Evolutionary conservation across 2,797 vertebrate species (phyloP), one percentile per base, ranked within the genome.

Genomic region (Distichodus sexfasciatus): DNA sequence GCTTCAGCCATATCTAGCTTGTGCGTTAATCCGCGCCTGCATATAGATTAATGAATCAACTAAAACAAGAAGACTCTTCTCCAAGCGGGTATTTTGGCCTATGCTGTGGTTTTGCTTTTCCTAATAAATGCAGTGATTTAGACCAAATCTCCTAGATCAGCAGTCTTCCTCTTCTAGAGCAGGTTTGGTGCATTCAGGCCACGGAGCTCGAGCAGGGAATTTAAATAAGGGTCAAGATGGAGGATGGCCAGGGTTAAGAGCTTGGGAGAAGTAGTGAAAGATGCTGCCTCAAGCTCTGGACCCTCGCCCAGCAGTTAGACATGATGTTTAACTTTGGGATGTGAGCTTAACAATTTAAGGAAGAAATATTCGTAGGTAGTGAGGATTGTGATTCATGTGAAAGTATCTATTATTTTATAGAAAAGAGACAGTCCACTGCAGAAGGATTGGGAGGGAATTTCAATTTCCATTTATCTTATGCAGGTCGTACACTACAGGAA

Each of bases 171-270:
- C 55, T 43, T n/a, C n/a, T n/a, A n/a, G 54, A 58, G 35, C n/a
- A 58, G 19, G 11, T 58, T 40, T 58, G 54, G 40, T 43, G 8
- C 19, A 10, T 6, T 23, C n/a, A n/a, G 14, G 23, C 36, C 14
- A 59, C 23, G 15, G n/a, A 28, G 55, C 14, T 40, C 7, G 21
- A 38, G 17, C 8, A 0, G 36, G 8, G 23, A 12, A 17, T 41
- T 41, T 59, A 38, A 59, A 59, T 41, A 2, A 14, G n/a, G 36
- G 55, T 59, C 55, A 59, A 21, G 6, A 43, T 59, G 38, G 38
- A 59, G 12, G 36, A 59, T 17, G 36, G 23, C 36, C 55, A 59
- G 36, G 23, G 36, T 59, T 41, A 59, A 41, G 36, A 59, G 55
- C 55, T 59, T 40, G 24, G 19, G 10, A 26, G 23, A 4, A 48